phyloP scores from a whole-genome alignment of 2,113 vertebrate genomes.

The Strix aluco region DNA sequence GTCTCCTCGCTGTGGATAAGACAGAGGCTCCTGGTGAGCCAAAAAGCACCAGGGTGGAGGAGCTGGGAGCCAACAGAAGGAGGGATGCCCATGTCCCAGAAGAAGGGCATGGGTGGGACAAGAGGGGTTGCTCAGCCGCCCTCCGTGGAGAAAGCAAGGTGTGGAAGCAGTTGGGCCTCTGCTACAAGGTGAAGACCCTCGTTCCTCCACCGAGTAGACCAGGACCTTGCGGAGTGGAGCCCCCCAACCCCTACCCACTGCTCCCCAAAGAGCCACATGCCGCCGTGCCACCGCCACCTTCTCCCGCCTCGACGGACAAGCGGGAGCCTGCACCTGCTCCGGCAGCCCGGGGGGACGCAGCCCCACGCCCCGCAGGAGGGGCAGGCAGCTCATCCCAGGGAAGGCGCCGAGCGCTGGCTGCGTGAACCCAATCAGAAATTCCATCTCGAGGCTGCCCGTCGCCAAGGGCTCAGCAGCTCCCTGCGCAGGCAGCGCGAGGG shows the following conservation, averaged over 20 bases:
- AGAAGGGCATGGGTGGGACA: accelerated
- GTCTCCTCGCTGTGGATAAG: accelerated
- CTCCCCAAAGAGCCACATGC: neutral
- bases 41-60: neutral
- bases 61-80: neutral
- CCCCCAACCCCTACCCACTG: accelerated
- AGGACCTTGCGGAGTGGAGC: accelerated
- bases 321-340: neutral
- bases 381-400: neutral
- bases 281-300: neutral
- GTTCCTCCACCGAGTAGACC: neutral
- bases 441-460: conserved; percentile 51
- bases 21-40: neutral
- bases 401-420: conserved; percentile 31
- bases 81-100: neutral
- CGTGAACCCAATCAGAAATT: conserved; percentile 44
- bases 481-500: conserved; percentile 32
- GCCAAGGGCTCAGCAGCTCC: conserved; percentile 41
- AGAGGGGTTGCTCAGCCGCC: neutral
- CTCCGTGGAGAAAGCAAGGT: neutral
- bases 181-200: neutral
- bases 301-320: accelerated
- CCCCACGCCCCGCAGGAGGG: accelerated
- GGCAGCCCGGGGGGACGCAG: accelerated
- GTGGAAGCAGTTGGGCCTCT: neutral